Base-by-base conservation (phyloP, 1,140 invertebrate genomes). In the Psilanteris sp. region DNA sequence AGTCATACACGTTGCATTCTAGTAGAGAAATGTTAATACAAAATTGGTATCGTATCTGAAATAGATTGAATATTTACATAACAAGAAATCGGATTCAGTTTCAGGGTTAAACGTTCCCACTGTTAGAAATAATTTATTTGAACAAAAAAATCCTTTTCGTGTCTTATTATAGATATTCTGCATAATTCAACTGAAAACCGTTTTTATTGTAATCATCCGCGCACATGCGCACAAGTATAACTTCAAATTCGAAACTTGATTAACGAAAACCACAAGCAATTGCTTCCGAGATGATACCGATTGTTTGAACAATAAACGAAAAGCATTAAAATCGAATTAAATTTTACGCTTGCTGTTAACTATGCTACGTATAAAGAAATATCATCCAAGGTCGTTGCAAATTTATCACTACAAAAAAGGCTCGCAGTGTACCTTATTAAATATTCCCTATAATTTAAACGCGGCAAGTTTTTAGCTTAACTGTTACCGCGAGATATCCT, bases 1-100 rank as follows among this genome's bases (percentile, higher is more conserved):
- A 64, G 27, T 41, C 34, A 64, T 43, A 64, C 36, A 39, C 43
- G 22, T 15, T 20, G 13, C 5, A 27, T 24, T 10, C 14, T 10
- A 22, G 10, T 41, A 22, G 46, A 37, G 16, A 46, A 32, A 64
- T 64, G 41, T 41, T 64, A 52, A 64, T 64, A 36, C 26, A 41
- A 52, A 64, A 64, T 52, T 52, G 26, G 34, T 64, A 41, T 43
- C 36, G 29, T 14, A 6, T 64, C 14, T 13, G 11, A 32, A 64
- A 10, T 46, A 64, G 52, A 64, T 52, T 64, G 59, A 64, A 64
- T 32, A 64, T 64, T 64, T 41, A 64, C 44, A 41, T 64, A 64
- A 52, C 29, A 41, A 52, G 44, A 15, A 50, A 50, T n/a, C 10
- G 24, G 14, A 24, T 31, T 57, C 26, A 11, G 43, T 41, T 50